Base-by-base conservation (phyloP, 1,140 invertebrate species). In the Rhopalosiphum maidis region DNA sequence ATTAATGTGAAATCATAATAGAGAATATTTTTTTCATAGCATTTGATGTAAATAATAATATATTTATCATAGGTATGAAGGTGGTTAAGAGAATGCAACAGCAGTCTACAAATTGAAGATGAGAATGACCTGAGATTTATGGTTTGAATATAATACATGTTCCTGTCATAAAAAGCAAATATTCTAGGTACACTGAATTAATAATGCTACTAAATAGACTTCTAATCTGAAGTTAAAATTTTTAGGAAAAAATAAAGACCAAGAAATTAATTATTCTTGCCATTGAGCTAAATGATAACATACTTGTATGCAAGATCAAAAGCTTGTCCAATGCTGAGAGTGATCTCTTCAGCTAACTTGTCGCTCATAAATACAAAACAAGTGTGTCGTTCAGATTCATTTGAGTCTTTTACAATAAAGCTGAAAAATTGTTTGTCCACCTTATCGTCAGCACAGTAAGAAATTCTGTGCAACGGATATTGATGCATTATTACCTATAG, bases 381-480 rank as follows among this genome's bases (percentile, higher is more conserved):
- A 94, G 97, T 97, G 95, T 99, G 98, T 94, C 97, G 97, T 94
- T 99, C 98, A 48, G 95, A 95, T 87, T 96, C 96, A 37, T 96
- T 96, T 18, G 97, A 97, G 94, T 98, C 98, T 96, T 99, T 99
- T 55, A 98, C 99, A 94, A 99, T 99, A 95, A 99, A 99, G 94
- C 97, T 98, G 95, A 99, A 99, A 96, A 99, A 99, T 94, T 98
- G 98, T 95, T 99, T 99, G 93, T 99, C 98, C 82, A 98, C 98
- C 95, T 99, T 99, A 95, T 99, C 99, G 95, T 99, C 99, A 15
- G 99, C 99, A 96, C 99, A 99, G 95, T 99, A 99, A 0, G 98
- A 99, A 95, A 99, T 99, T 95, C 98, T 97, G 95, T 99, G 98
- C n/a, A 99, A 95, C 1, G 99, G 98, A 95, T 99, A 99, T 95